Conservation (phyloP, 2,113 vertebrate species). For the Amphiprion percula region DNA sequence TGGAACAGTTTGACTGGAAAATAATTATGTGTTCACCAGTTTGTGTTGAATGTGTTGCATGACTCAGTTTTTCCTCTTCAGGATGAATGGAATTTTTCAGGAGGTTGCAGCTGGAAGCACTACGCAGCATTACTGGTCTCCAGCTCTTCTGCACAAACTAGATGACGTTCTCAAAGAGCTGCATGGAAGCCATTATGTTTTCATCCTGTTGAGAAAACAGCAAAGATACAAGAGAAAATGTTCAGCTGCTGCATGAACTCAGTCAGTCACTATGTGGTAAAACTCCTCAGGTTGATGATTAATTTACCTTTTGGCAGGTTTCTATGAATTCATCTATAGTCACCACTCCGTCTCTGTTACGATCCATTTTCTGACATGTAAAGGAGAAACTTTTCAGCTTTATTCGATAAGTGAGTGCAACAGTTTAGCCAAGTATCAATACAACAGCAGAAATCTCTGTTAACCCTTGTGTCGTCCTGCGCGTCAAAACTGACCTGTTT, state of each 20-base stretch:
- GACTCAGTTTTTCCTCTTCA: slow-evolving; percentile 17
- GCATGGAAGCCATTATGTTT: slow-evolving; percentile 98
- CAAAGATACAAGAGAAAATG: neutral
- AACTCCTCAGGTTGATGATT: neutral
- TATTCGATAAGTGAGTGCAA: neutral
- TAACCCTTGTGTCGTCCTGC: no score
- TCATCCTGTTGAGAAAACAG: slow-evolving; percentile 89
- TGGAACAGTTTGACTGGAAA: slow-evolving; percentile 14
- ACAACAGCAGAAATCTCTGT: no score
- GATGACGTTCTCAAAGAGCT: slow-evolving; percentile 94
- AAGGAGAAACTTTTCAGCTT: neutral
- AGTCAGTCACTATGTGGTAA: neutral
- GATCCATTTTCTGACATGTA: slow-evolving; percentile 86
- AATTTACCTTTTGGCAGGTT: slow-evolving; percentile 93
- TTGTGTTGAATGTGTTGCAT: slow-evolving; percentile 24
- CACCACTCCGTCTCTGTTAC: slow-evolving; percentile 91
- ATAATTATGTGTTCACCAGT: neutral
- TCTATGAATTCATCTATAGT: slow-evolving; percentile 97
- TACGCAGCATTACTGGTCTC: neutral
- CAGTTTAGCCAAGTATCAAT: no score
- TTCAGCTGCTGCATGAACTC: neutral
- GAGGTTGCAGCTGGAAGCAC: slow-evolving; percentile 38
- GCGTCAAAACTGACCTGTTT: no score
- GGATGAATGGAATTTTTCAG: slow-evolving; percentile 18
- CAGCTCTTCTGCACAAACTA: slow-evolving; percentile 74